A percentile compares a stretch with the other conserved stretches of the same genome.
These are phyloP conservation scores for Ctenopoma multispine DNA, from an alignment of 2,797 vertebrate genomes.

Conservation along the genomic window DNA sequence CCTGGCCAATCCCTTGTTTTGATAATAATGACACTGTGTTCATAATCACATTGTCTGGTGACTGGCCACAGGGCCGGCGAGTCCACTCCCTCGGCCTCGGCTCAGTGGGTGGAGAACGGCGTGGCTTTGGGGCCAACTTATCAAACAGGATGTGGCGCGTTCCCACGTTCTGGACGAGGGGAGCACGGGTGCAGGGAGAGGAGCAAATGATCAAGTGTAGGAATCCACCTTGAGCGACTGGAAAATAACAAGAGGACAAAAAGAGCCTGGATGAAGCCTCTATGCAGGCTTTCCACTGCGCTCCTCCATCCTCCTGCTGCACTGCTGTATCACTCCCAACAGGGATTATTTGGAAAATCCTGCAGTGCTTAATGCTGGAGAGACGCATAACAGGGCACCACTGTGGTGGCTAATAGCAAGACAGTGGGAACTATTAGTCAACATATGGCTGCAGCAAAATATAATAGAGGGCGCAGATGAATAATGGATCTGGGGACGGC, in stretches of 20 bases:
- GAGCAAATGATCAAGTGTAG: slow-evolving; percentile 12
- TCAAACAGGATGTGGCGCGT: slow-evolving; percentile 84
- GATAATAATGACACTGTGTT: slow-evolving; percentile 78
- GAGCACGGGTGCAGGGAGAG: slow-evolving; percentile 29
- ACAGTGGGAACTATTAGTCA: slow-evolving; percentile 55
- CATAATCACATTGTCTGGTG: slow-evolving; percentile 82
- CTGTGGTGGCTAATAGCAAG: slow-evolving; percentile 36
- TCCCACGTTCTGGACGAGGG: slow-evolving; percentile 62
- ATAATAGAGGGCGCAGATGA: slow-evolving; percentile 43
- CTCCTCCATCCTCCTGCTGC: slow-evolving; percentile 18
- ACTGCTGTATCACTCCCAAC: slow-evolving; percentile 33
- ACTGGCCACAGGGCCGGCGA: slow-evolving; percentile 70
- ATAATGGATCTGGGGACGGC: slow-evolving; percentile 52
- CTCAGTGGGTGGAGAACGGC: slow-evolving; percentile 42
- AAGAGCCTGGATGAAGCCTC: not conserved
- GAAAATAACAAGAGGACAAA: slow-evolving; percentile 1
- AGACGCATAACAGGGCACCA: slow-evolving; percentile 8
- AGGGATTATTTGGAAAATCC: slow-evolving; percentile 55
- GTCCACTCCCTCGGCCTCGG: slow-evolving; percentile 62
- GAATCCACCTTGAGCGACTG: slow-evolving; percentile 4
- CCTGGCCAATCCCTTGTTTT: slow-evolving; percentile 78
- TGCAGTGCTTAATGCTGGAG: slow-evolving; percentile 35
- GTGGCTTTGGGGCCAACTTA: slow-evolving; percentile 79
- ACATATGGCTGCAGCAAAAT: slow-evolving; percentile 58
- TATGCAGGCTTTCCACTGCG: not conserved